Conservation (phyloP, 2,797 vertebrate species). For the Gobio occitaniae region DNA sequence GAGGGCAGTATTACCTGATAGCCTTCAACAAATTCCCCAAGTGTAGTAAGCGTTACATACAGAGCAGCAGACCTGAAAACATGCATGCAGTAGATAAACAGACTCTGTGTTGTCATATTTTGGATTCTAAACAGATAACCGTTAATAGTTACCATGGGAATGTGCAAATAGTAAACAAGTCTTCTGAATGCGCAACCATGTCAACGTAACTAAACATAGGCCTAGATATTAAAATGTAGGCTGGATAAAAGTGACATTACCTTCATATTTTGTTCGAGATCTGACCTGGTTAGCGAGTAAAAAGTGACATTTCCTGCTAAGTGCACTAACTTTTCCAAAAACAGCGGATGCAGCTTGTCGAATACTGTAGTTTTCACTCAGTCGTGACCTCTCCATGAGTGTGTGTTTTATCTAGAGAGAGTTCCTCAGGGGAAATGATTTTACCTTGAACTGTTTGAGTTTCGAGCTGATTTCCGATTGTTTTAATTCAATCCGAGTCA, state of each 20-base stretch:
- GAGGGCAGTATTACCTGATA: slow-evolving; percentile 1
- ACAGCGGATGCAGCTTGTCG: slow-evolving; percentile 43
- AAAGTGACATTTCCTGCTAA: slow-evolving; percentile 46
- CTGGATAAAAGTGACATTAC: neutral
- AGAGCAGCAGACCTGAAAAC: slow-evolving; percentile 9
- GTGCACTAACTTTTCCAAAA: slow-evolving; percentile 25
- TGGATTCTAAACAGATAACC: neutral
- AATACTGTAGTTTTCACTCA: slow-evolving; percentile 28
- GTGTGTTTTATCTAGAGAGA: neutral
- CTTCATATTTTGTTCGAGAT: neutral
- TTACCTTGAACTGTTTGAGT: slow-evolving; percentile 38
- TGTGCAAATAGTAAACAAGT: neutral
- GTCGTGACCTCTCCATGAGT: slow-evolving; percentile 2
- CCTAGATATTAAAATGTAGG: neutral
- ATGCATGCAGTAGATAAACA: neutral
- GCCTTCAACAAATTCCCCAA: slow-evolving; percentile 21
- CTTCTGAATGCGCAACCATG: neutral
- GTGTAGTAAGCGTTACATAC: neutral
- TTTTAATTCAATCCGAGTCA: neutral
- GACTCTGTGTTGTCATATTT: slow-evolving; percentile 16
- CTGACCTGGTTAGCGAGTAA: slow-evolving; percentile 31
- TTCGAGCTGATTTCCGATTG: slow-evolving; percentile 5
- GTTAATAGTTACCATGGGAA: neutral
- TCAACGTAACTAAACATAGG: neutral
- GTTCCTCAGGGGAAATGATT: neutral